Evolutionary conservation across 2,113 vertebrate species (phyloP).

Genomic region (Tupaia chinensis): DNA sequence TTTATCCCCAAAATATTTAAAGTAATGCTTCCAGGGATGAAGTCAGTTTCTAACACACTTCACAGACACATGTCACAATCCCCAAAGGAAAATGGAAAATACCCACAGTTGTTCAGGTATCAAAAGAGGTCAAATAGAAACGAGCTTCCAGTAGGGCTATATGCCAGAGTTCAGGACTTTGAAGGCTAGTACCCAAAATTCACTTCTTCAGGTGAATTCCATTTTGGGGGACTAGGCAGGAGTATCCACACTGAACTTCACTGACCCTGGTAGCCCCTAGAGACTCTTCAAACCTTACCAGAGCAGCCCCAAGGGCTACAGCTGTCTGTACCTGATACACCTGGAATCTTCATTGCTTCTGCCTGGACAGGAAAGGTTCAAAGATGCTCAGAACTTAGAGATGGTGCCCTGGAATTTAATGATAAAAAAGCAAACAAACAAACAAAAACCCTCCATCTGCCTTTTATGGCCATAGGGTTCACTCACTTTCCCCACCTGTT

Average conservation of each 20-base stretch:
- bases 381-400: not conserved
- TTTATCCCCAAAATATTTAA: not conserved
- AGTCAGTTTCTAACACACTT: not conserved
- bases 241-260: fast-evolving
- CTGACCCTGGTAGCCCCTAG: fast-evolving
- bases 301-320: not conserved
- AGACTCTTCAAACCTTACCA: not conserved
- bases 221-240: fast-evolving
- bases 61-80: not conserved
- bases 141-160: not conserved
- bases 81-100: not conserved
- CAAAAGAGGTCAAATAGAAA: not conserved
- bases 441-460: not conserved
- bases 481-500: not conserved
- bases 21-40: not conserved
- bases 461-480: not conserved
- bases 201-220: not conserved
- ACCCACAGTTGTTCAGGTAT: not conserved
- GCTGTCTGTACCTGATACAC: fast-evolving
- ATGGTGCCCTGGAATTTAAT: not conserved
- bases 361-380: too few relatives aligned
- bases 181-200: not conserved
- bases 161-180: not conserved
- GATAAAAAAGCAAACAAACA: too few relatives aligned
- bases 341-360: not conserved